phyloP scores from a whole-genome alignment of 2,113 vertebrate species.

The Lasiurus cinereus region DNA sequence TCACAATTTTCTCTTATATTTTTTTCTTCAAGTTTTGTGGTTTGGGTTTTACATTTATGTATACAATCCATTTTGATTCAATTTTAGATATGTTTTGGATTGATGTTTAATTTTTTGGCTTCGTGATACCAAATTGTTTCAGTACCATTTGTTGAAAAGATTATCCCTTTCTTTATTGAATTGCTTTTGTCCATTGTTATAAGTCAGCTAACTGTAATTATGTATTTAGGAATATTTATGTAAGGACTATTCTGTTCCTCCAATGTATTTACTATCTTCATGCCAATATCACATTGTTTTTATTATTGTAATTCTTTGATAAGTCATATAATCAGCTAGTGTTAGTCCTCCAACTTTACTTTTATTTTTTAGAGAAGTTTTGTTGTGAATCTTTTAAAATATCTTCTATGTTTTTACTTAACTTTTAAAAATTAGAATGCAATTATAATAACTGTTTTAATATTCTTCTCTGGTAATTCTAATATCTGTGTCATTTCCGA shows the following conservation, averaged over 20 bases:
- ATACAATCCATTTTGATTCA: neutral
- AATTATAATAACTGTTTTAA: neutral
- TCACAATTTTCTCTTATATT: neutral
- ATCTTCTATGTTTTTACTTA: neutral
- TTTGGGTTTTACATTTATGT: neutral
- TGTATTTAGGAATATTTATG: neutral
- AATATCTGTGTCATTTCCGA: neutral
- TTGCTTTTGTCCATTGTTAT: neutral
- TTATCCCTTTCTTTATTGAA: neutral
- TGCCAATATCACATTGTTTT: neutral
- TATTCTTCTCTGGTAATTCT: conserved; percentile 8
- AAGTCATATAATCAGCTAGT: neutral
- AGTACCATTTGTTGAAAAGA: conserved; percentile 1
- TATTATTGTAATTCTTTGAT: neutral
- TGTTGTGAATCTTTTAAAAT: neutral
- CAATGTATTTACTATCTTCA: neutral
- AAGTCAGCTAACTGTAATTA: neutral
- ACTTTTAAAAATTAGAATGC: neutral
- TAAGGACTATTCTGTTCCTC: neutral
- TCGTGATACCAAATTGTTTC: neutral
- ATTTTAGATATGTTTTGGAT: neutral
- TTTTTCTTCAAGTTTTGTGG: neutral
- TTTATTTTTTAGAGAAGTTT: conserved; percentile 28
- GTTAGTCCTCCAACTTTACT: neutral
- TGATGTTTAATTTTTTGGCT: neutral